A percentile compares a stretch with the other conserved stretches of the same genome.
Evolutionary conservation across 35 echinoderm and acorn worm species (phyloP).

Genomic region (Anneissia japonica): DNA sequence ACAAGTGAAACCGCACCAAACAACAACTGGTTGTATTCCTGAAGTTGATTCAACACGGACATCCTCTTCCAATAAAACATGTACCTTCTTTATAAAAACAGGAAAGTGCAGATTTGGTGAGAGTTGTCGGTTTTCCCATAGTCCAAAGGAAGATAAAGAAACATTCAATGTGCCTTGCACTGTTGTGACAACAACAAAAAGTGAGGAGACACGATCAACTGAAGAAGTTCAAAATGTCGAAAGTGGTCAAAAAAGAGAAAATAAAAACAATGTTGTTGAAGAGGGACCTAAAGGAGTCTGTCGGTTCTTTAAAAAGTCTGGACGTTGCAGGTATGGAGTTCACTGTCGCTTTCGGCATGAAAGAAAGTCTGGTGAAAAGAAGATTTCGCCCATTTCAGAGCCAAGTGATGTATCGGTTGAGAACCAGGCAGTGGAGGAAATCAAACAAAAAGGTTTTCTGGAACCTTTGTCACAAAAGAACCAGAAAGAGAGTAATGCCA

Average conservation of each 20-base stretch:
- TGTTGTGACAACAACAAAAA: background rate
- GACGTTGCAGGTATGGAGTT: background rate
- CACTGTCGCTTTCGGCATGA: background rate
- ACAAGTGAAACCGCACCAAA: too few relatives aligned
- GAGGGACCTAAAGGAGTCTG: background rate
- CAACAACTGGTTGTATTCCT: background rate
- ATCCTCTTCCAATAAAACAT: conserved; percentile 12
- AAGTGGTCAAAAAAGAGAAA: background rate
- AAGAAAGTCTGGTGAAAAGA: background rate
- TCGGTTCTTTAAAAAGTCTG: background rate
- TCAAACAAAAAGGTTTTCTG: background rate
- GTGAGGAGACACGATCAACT: background rate
- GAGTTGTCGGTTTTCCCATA: conserved; percentile 70
- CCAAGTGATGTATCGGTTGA: background rate
- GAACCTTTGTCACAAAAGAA: background rate
- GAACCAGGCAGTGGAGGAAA: background rate
- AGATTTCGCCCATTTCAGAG: background rate
- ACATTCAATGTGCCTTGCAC: too few relatives aligned
- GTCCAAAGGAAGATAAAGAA: background rate
- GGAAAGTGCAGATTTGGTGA: conserved; percentile 66
- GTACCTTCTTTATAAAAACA: conserved; percentile 31
- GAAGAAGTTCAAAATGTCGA: background rate
- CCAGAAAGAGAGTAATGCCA: background rate
- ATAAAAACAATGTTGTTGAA: background rate
- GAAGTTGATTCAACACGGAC: background rate